Base-by-base conservation (phyloP, 2,888 invertebrate species). In the Papilio elwesi region DNA sequence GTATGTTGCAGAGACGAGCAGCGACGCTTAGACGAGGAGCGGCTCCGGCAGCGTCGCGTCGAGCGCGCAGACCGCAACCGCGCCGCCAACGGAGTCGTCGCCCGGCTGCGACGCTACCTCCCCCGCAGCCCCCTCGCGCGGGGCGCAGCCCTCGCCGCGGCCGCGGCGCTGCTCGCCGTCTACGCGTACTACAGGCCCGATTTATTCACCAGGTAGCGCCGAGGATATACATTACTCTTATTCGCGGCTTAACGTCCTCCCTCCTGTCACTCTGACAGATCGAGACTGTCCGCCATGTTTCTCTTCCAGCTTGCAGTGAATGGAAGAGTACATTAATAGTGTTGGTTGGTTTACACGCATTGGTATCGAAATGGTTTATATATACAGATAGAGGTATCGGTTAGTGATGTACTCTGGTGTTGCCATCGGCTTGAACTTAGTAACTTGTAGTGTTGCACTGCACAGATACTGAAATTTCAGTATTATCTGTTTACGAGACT, bases 101-200 rank as follows among this genome's bases (percentile, higher is more conserved):
- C 75, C 89, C 86, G 89, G 3, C 67, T 75, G 11, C 72, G 71
- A 11, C 65, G 73, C 13, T 63, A 78, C 80, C 71, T 85, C 80
- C 77, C 87, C 81, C 76, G 75, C 13, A 74, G 78, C 80, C 80
- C 92, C 79, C 83, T 79, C 71, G 79, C 87, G 79, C 81, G 91
- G 80, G 93, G 94, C 81, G 85, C 91, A 76, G 89, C 91, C 51
- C 88, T 90, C 90, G 59, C 95, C 7, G 92, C 95, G 13, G 95
- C 95, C 59, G 94, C 95, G 0, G 91, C 95, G 74, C 86, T 95
- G 66, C 82, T 95, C 74, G 95, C 95, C 78, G 92, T 95, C 75
- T 95, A 94, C 85, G 94, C 95, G 53, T 95, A 95, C 90, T 95
- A 94, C 88, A 87, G 95, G 51, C 94, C 93, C 77, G 94, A 94